Base-by-base conservation (phyloP, 1,140 invertebrate species). In the Dendrolimus kikuchii region DNA sequence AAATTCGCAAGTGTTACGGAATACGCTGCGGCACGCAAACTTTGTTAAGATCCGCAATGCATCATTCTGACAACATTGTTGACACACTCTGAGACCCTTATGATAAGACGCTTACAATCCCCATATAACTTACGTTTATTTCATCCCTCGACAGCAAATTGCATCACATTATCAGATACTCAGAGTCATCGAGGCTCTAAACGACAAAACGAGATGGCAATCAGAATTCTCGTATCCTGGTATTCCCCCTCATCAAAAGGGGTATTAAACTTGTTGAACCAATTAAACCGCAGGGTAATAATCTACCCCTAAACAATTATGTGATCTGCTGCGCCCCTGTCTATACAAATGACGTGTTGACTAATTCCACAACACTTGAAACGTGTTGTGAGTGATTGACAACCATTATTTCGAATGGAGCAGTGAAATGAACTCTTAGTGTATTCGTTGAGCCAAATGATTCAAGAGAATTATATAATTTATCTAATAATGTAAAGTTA, bases 221-320 rank as follows among this genome's bases (percentile, higher is more conserved):
- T 61, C 62, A 56, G 55, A 58, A 62, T 62, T 51, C 59, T 66
- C 64, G 49, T 57, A 58, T 65, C 63, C 23, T 23, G 67, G 62
- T 65, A 55, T 62, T 59, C 62, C 65, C 62, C 66, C 60, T 62
- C 54, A 72, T 68, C 64, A 64, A 68, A 68, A 79, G 70, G 74
- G 75, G 68, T 67, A 65, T 59, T 59, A 72, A 72, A 79, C 75
- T 79, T 80, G 73, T 85, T 81, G 72, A 81, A 74, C 66, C 74
- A 71, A 82, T 83, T 81, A 77, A 80, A 74, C 65, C 68, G 59
- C 67, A 59, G 60, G 64, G 68, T 74, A 68, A 77, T 77, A 77
- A 76, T 71, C 62, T 60, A 74, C 73, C 75, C 78, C 77, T 69
- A 68, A 79, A 74, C 74, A 81, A 81, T 86, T 81, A 81, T 77